Percentiles rank a stretch among this genome's conserved stretches.
phyloP scores from a whole-genome alignment of 1,140 invertebrate species.

The Pseudachorutes palmiensis region DNA sequence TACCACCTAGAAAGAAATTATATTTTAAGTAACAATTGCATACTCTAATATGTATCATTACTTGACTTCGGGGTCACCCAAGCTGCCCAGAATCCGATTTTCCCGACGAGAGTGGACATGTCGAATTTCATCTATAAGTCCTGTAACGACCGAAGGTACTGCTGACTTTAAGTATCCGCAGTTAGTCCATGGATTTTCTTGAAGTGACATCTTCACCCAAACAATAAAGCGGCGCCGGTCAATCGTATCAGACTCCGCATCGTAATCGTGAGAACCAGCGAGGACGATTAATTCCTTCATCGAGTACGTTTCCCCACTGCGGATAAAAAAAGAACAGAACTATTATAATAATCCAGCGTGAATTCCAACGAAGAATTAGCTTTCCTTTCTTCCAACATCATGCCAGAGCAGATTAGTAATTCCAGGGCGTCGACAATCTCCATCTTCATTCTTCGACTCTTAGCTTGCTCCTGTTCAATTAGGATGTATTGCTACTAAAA shows the following conservation, averaged over 20 bases:
- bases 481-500: background rate
- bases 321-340: no score
- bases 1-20: background rate
- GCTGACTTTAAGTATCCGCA: background rate
- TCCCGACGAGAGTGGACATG: background rate
- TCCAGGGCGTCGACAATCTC: background rate
- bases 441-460: background rate
- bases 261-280: background rate
- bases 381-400: no score
- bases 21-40: no score
- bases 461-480: background rate
- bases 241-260: background rate
- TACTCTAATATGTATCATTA: no score
- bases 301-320: background rate
- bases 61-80: no score
- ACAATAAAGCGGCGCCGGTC: background rate
- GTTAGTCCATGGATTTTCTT: background rate
- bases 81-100: conserved; percentile 4
- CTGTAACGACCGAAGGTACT: background rate
- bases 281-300: background rate
- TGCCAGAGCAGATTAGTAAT: background rate
- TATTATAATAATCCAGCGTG: no score
- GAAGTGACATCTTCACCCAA: background rate
- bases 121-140: background rate
- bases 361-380: no score